Conservation (phyloP, 2,888 invertebrate species). For the Parelbella ahira region DNA sequence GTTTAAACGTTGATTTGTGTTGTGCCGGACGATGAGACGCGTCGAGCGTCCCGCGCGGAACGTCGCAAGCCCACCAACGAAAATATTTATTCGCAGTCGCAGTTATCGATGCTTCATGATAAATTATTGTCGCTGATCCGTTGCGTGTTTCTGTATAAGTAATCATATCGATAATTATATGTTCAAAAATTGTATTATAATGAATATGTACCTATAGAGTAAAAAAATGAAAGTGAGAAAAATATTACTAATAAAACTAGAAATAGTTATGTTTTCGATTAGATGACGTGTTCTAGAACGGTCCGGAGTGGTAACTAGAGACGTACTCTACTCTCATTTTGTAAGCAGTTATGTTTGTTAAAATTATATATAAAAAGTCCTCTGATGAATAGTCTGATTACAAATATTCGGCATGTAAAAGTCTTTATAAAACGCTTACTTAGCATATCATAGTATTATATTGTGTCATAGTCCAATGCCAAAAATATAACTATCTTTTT, state of each 20-base stretch:
- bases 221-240: constrained; percentile 79
- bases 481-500: constrained; percentile 82
- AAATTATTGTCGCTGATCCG: constrained; percentile 72
- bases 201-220: constrained; percentile 77
- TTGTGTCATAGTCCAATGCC: constrained; percentile 82
- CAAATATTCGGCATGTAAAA: constrained; percentile 80
- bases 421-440: constrained; percentile 81
- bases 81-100: constrained; percentile 72
- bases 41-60: constrained; percentile 28
- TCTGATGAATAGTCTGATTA: constrained; percentile 80
- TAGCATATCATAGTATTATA: constrained; percentile 82
- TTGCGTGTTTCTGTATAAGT: constrained; percentile 77
- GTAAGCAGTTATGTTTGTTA: constrained; percentile 79
- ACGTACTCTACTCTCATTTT: constrained; percentile 71
- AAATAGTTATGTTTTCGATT: constrained; percentile 75
- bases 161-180: constrained; percentile 80
- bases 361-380: constrained; percentile 79
- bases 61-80: constrained; percentile 60
- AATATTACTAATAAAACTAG: constrained; percentile 76
- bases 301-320: constrained; percentile 62
- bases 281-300: constrained; percentile 68
- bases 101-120: constrained; percentile 71
- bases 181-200: constrained; percentile 78
- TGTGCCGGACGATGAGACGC: constrained; percentile 50
- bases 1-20: constrained; percentile 69